Evolutionary conservation across 1,140 invertebrate species (phyloP), one percentile per base, ranked within the genome.

Genomic region (Achroia grisella): DNA sequence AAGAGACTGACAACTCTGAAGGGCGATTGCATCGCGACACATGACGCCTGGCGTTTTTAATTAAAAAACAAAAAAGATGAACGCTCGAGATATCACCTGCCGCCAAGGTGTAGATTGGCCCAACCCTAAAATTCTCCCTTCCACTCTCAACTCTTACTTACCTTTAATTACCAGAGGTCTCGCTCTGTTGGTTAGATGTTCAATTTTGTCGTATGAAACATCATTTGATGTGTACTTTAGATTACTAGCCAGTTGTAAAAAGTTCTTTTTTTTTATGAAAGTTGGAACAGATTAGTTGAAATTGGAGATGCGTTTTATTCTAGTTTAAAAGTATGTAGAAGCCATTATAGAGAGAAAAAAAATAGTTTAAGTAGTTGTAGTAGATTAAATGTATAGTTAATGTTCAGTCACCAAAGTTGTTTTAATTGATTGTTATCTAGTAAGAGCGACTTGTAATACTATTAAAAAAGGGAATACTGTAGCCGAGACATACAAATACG

Each of bases 101-200:
- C 68, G 45, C 42, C 66, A 80, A 76, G 76, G 76, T 81, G 77
- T 71, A 73, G 66, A 74, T 80, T 72, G 65, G 60, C 52, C 45
- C 54, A 67, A 54, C 71, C 72, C 65, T 72, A 71, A 80, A 76
- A 50, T 66, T 46, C 58, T 52, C 55, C 46, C 44, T 23, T 46
- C 34, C 48, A 40, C 32, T 47, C 37, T 40, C 17, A 12, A 32
- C 32, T 46, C 28, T 46, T 47, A 50, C 47, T n/a, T 55, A 49
- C 40, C 48, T 61, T 58, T 55, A 56, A 58, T 60, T 60, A 47
- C 46, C 10, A 2, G 6, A 6, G 17, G 17, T 23, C 23, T 11
- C 31, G 23, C 42, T 52, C 28, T 14, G 5, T 41, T 29, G 11
- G 28, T 28, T 28, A 41, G 39, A 41, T 41, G 29, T 23, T 23